Evolutionary conservation across 1,140 invertebrate species (phyloP).

Genomic region (Nixonia krombeini): DNA sequence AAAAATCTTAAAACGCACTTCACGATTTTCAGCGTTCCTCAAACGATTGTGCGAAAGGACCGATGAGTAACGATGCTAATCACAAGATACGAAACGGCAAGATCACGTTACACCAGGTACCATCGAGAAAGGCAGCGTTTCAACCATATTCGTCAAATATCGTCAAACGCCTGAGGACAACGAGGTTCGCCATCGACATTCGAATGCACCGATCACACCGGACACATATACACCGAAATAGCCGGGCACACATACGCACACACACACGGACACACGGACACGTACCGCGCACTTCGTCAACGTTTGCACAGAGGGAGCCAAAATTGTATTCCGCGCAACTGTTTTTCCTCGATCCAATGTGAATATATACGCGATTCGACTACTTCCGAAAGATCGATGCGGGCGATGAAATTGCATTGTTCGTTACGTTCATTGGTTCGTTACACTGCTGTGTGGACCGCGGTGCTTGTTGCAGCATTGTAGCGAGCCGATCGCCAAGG

Average conservation of each 20-base stretch:
- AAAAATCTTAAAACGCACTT: no score
- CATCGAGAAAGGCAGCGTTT: slow-evolving; percentile 42
- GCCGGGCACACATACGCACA: neutral
- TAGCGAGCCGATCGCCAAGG: slow-evolving; percentile 52
- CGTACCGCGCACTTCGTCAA: slow-evolving; percentile 25
- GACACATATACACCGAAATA: no score
- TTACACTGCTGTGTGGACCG: slow-evolving; percentile 28
- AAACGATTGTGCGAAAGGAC: slow-evolving; percentile 77
- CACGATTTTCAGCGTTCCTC: slow-evolving; percentile 79
- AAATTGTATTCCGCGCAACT: slow-evolving; percentile 28
- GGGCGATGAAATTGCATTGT: slow-evolving; percentile 29
- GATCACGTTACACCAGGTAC: slow-evolving; percentile 27
- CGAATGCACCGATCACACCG: no score
- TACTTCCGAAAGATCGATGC: slow-evolving; percentile 25
- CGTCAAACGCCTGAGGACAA: neutral
- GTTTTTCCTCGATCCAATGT: slow-evolving; percentile 22
- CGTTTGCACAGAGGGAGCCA: slow-evolving; percentile 18
- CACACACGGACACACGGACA: slow-evolving; percentile 7
- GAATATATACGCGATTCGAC: slow-evolving; percentile 37
- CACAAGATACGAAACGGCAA: slow-evolving; percentile 17
- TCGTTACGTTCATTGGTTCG: slow-evolving; percentile 48
- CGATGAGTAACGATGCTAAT: slow-evolving; percentile 39
- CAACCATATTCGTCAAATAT: slow-evolving; percentile 2
- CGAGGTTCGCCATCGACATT: slow-evolving; percentile 23
- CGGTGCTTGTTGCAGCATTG: slow-evolving; percentile 33